Conservation (phyloP, 2,113 vertebrate genomes). For the Loxodonta africana region DNA sequence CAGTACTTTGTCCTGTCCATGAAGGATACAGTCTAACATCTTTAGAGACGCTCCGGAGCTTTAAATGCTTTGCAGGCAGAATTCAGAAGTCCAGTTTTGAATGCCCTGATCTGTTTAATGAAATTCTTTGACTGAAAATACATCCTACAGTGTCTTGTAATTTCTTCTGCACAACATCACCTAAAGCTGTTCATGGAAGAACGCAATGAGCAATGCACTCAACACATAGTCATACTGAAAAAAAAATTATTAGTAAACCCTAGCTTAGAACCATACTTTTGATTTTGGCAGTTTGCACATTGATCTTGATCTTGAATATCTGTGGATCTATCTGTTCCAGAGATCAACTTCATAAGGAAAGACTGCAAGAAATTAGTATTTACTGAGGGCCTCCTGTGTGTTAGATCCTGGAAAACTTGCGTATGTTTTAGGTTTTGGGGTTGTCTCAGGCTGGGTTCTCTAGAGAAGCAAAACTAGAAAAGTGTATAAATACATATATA, state of each 20-base stretch:
- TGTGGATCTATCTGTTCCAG: not conserved
- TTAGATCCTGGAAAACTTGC: not conserved
- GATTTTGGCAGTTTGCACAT: not conserved
- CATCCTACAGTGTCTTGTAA: not conserved
- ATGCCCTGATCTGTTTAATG: constrained; percentile 1
- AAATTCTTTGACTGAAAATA: constrained; percentile 47
- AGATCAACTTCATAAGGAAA: constrained; percentile 3
- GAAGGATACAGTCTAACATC: not conserved
- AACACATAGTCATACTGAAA: not conserved
- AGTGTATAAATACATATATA: no score
- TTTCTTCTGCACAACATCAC: constrained; percentile 6
- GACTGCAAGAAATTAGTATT: not conserved
- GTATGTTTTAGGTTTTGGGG: not conserved
- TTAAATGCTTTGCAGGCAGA: constrained; percentile 31
- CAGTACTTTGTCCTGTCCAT: not conserved
- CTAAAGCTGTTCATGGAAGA: not conserved
- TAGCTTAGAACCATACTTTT: not conserved
- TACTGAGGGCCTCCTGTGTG: not conserved
- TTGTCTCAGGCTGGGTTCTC: no score
- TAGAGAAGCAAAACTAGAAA: no score
- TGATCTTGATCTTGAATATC: not conserved
- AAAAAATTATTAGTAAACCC: not conserved
- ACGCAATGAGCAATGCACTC: constrained; percentile 6
- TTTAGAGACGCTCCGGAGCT: constrained; percentile 49
- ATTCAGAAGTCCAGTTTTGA: constrained; percentile 43